Base-by-base conservation (phyloP, 64 coral and sea anemone species). In the Astreopora myriophthalma region DNA sequence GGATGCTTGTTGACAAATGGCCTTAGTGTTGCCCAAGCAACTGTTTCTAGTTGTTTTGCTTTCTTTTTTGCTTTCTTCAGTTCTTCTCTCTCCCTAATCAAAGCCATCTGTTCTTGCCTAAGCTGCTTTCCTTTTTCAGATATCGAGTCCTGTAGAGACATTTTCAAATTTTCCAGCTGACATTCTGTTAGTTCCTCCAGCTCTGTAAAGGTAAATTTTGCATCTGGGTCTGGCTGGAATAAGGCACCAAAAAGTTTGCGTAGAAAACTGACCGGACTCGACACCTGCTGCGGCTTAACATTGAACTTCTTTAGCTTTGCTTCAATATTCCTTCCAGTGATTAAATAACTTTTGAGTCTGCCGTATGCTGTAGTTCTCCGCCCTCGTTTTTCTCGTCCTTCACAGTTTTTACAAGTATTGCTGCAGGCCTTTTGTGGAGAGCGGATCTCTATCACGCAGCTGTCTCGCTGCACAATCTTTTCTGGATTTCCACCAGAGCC, bases 241-340 rank as follows among this genome's bases (percentile, higher is more conserved):
- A 83, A 65, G 23, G 32, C n/a, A 0, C 31, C 79, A 37, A 83
- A 37, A 24, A 83, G 79, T 16, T 57, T 61, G n/a, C 79, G 79
- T 36, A 83, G 79, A 83, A 83, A 65, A 23, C 19, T 57, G 19
- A 83, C 37, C 16, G 79, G 79, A 10, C 22, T 64, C 0, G n/a
- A 9, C 57, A 39, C 22, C 13, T 31, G 19, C 12, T 65, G 52
- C 28, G 79, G 61, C 32, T 65, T 57, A 8, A 83, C 79, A 20
- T 83, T 64, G 25, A 83, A 83, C 2, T 36, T 60, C 22, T 83
- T 83, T 19, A 83, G 58, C 26, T 83, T 83, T 35, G 34, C 57
- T 38, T 83, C 79, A 38, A 83, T 83, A 20, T 42, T 40, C 26
- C 57, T 60, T 64, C 57, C 22, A 6, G 31, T 20, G 22, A 83